Evolutionary conservation across 2,113 vertebrate genomes (phyloP), one percentile per base, ranked within the genome.

Genomic region (Paradisaea rubra): DNA sequence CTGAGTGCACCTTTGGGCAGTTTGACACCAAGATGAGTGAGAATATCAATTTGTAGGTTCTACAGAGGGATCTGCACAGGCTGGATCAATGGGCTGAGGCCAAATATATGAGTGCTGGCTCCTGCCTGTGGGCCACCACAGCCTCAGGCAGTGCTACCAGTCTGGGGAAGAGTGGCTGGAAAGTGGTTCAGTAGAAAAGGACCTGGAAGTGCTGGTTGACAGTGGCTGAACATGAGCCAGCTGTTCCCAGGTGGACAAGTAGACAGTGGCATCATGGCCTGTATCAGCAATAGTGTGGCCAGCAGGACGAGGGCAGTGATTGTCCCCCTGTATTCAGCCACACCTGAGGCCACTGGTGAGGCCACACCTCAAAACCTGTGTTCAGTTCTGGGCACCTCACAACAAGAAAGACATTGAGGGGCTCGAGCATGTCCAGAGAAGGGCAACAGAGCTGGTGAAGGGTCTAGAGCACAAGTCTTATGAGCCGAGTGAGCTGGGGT

Each of bases 281-380:
- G 14, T 12, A 37, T 41, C 19, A 82, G 25, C 18, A 54, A 22
- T 0, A 30, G 8, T 7, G 21, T 37, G 2, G 4, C 4, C 28
- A 88, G 20, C 11, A 66, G 39, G 9, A 65, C 0, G 2, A 59
- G 19, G 19, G 8, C 30, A 24, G 31, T 2, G 24, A 9, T 35
- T 2, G 13, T 33, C 0, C 4, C 2, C 2, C 11, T 25, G 7
- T 33, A 9, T 10, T 37, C 0, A 2, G 10, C 13, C 18, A 28
- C 47, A 63, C 16, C 18, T 42, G 23, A 63, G 59, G 37, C 35
- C 35, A 41, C 20, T 19, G 5, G 10, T 31, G 28, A 72, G 41
- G 27, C 11, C 1, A 1, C 15, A 54, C 2, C 3, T 77, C 5
- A 9, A 39, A 30, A 18, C 6, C 15, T 33, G 6, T 18, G 6